Percentiles rank a stretch among this genome's conserved stretches.
Conservation (phyloP, 2,888 invertebrate genomes). For the Eilema depressum region DNA sequence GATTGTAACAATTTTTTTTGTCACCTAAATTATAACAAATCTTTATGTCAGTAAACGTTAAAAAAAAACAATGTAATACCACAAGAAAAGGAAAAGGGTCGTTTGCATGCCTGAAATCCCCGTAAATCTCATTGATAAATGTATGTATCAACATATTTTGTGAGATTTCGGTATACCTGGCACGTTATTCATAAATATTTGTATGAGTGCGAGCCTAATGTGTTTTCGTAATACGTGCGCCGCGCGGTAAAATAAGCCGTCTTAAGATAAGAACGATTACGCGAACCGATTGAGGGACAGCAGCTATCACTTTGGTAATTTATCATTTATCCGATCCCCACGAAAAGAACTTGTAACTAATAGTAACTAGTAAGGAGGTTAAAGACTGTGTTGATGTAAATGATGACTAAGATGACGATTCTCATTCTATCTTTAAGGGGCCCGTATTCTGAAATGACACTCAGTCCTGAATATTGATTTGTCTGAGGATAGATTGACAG, state of each 20-base stretch:
- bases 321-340: background rate
- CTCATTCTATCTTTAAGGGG: too few species aligned
- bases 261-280: background rate
- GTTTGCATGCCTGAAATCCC: background rate
- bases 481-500: too few species aligned
- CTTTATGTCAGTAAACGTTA: background rate
- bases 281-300: background rate
- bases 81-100: background rate
- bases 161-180: background rate
- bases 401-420: background rate
- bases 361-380: background rate
- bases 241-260: background rate
- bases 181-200: conserved; percentile 9
- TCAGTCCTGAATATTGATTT: too few species aligned
- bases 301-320: background rate
- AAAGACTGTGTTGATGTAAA: background rate
- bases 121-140: conserved; percentile 13
- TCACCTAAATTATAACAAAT: background rate
- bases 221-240: background rate
- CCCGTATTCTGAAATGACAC: too few species aligned
- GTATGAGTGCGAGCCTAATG: background rate
- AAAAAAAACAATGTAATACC: background rate
- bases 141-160: conserved; percentile 2
- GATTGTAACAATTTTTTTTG: too few species aligned
- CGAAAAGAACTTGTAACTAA: background rate